Base-by-base conservation (phyloP, 2,888 invertebrate genomes). In the Digitonthophagus gazella region DNA sequence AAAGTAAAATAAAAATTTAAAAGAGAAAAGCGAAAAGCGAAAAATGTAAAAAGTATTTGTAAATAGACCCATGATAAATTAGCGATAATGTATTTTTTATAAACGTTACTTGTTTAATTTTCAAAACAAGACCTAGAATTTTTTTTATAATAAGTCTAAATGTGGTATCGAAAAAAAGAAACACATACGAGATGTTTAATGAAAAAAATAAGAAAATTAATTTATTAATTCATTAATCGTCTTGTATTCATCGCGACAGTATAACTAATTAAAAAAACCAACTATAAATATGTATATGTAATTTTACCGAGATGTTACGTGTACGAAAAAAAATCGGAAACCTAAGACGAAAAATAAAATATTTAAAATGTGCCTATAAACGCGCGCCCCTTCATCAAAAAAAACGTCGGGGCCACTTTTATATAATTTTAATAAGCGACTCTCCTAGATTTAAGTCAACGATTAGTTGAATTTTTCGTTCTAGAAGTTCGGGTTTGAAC, bases 311-410 rank as follows among this genome's bases (percentile, higher is more conserved):
- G n/a, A 44, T 44, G 28, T 44, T 44, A 1, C 28, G 28, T 44
- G 28, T 44, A 44, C 28, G 28, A 44, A 44, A 44, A 44, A 22
- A 22, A 22, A 44, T n/a, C n/a, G n/a, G n/a, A 44, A 44, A 44
- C 28, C 28, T 44, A 44, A 44, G 28, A 44, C 28, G 28, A 44
- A 44, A 11, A 44, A 44, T 8, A 22, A 44, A 61, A n/a, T 61
- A 61, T 61, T 16, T 61, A 61, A 61, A 61, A 61, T 61, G 61
- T 61, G 61, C 61, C 61, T 61, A 61, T 20, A 19, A 61, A 61
- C 28, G 28, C 28, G 28, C 1, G 28, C 28, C 11, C 28, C 28
- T 11, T 11, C 28, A 44, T 44, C 3, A 44, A 44, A 44, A 44
- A 44, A 2, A 5, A 44, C 28, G 28, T 8, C 8, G 28, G 28